phyloP scores from a whole-genome alignment of 2,888 invertebrate species.

The Melanotus villosus region DNA sequence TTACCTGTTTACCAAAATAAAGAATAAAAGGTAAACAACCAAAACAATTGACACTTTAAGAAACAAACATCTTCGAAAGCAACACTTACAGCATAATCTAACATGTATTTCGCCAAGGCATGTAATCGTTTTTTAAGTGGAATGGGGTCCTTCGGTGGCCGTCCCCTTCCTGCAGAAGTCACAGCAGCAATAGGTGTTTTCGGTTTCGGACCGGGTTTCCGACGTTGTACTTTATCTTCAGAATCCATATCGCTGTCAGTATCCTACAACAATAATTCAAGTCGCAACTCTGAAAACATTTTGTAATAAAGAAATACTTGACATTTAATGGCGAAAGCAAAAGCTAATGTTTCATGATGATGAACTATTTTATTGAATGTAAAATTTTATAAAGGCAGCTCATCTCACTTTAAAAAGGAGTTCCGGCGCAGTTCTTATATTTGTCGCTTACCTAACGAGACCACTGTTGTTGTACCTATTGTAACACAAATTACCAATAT shows the following conservation, averaged over 20 bases:
- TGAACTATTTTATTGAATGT: too few relatives aligned
- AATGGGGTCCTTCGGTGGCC: conserved; percentile 66
- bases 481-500: too few relatives aligned
- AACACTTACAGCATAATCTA: conserved; percentile 76
- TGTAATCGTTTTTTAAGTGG: conserved; percentile 86
- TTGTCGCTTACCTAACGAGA: too few relatives aligned
- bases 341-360: conserved; percentile 29
- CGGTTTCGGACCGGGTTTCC: conserved; percentile 62
- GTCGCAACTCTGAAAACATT: conserved; percentile 1
- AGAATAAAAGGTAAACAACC: too few relatives aligned
- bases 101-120: conserved; percentile 82
- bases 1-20: too few relatives aligned
- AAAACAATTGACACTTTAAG: too few relatives aligned
- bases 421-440: too few relatives aligned
- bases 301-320: conserved; percentile 3
- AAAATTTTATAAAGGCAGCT: too few relatives aligned
- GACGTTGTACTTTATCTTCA: conserved; percentile 59
- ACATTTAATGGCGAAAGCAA: conserved; percentile 26
- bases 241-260: conserved; percentile 70
- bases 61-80: too few relatives aligned
- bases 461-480: too few relatives aligned
- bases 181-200: conserved; percentile 54
- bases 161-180: conserved; percentile 58
- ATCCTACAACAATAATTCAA: conserved; percentile 62
- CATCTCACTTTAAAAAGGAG: too few relatives aligned